Conservation (phyloP, 2,888 invertebrate species). For the Neoitamus cyanurus region DNA sequence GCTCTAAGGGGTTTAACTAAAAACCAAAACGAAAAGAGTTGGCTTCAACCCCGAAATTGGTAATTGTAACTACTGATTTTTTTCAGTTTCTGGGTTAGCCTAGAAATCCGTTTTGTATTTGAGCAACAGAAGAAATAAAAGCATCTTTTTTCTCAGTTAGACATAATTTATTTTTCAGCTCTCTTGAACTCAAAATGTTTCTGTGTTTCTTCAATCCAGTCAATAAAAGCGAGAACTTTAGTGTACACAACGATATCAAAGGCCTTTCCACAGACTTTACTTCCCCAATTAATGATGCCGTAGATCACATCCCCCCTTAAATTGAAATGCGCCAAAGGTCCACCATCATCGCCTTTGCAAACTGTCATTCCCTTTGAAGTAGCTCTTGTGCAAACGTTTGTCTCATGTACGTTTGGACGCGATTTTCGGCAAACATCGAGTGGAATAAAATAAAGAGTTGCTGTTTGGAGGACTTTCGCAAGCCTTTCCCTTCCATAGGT, state of each 20-base stretch:
- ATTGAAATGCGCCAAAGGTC: constrained; percentile 20
- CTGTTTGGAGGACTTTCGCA: constrained; percentile 46
- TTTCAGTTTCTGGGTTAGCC: no score
- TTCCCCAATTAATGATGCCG: constrained; percentile 64
- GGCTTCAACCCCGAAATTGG: no score
- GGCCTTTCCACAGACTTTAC: constrained; percentile 59
- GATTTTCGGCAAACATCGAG: background rate
- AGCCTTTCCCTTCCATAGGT: background rate
- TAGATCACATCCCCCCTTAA: constrained; percentile 52
- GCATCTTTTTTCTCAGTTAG: background rate
- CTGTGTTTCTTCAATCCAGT: constrained; percentile 54
- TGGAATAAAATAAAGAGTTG: constrained; percentile 34
- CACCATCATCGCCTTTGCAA: constrained; percentile 43
- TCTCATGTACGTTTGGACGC: background rate
- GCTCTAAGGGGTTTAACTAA: no score
- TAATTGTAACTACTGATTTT: no score
- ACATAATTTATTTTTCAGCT: background rate
- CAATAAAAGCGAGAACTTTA: constrained; percentile 59
- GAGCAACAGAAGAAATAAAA: no score
- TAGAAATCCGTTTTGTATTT: no score
- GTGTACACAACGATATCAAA: constrained; percentile 59
- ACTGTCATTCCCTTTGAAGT: background rate
- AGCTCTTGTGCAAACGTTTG: constrained; percentile 44
- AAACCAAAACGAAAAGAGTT: no score
- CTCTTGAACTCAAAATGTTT: background rate